These are phyloP conservation scores for Chrysogorgia sp. DNA, from an alignment of 92 coral and sea anemone genomes.

Conservation along the genomic window DNA sequence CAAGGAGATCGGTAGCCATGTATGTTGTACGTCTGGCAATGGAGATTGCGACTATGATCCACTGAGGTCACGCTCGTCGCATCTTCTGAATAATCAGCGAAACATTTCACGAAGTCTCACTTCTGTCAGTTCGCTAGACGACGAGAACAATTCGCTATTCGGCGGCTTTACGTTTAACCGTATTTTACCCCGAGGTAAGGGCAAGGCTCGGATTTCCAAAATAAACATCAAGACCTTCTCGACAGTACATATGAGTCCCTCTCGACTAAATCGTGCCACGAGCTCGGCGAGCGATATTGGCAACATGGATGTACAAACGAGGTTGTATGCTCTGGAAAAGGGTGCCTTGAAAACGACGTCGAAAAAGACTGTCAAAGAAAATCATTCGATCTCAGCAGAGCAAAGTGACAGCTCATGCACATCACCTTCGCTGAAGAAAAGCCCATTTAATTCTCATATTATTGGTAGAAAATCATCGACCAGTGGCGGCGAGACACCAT, in stretches of 20 bases:
- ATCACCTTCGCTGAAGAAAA: conserved; percentile 45
- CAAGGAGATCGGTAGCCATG: conserved; percentile 5
- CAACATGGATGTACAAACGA: conserved; percentile 18
- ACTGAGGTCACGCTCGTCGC: conserved; percentile 46
- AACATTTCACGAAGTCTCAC: conserved; percentile 97
- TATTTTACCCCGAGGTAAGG: conserved; percentile 79
- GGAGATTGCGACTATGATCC: conserved; percentile 36
- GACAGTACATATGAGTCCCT: conserved; percentile 22
- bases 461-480: conserved; percentile 32
- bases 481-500: conserved; percentile 37
- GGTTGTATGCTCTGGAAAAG: conserved; percentile 21
- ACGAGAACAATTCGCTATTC: conserved; percentile 53
- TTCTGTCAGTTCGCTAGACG: conserved; percentile 94
- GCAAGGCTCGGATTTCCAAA: conserved; percentile 79
- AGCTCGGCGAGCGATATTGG: conserved; percentile 41
- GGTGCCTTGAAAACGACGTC: conserved; percentile 16
- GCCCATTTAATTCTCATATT: conserved; percentile 33
- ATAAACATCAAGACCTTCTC: conserved; percentile 92
- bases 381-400: conserved; percentile 20
- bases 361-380: conserved; percentile 27
- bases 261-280: conserved; percentile 35
- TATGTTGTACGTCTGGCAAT: conserved; percentile 29
- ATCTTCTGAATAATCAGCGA: conserved; percentile 64
- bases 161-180: conserved; percentile 70
- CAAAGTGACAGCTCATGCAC: conserved; percentile 38